These are phyloP conservation scores for Oreochromis spilurus DNA, from an alignment of 2,113 vertebrate species.

Conservation along the genomic window DNA sequence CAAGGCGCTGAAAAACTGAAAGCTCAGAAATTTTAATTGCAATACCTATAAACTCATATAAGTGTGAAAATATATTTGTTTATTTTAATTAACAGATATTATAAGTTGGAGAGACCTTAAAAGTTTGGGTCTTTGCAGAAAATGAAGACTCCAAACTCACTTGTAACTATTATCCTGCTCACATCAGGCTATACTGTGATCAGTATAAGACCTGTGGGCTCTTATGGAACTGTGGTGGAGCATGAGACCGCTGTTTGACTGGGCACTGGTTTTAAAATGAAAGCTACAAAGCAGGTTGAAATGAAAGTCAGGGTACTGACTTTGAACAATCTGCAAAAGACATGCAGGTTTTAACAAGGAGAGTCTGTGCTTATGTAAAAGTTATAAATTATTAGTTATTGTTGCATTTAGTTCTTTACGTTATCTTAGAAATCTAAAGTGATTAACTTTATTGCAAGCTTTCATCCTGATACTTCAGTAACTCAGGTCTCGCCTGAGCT, in stretches of 20 bases:
- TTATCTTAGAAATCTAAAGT: background rate
- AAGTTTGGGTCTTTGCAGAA: background rate
- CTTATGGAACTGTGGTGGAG: background rate
- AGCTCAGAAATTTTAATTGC: background rate
- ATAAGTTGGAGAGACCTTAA: background rate
- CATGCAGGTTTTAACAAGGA: background rate
- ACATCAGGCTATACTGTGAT: background rate
- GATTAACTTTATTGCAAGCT: background rate
- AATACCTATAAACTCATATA: background rate
- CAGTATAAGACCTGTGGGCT: background rate
- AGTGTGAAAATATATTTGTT: background rate
- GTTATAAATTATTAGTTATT: too few relatives aligned
- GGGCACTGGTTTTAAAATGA: background rate
- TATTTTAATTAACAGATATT: background rate
- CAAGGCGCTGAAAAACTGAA: background rate
- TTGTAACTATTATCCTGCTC: background rate
- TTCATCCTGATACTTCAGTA: background rate
- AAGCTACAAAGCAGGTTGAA: background rate
- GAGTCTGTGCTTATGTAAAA: background rate
- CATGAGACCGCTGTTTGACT: background rate
- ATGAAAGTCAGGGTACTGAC: fast-evolving
- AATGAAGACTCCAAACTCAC: background rate
- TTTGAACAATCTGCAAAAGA: background rate
- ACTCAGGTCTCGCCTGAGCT: background rate
- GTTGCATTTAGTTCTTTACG: background rate